Percentiles rank a stretch among this genome's conserved stretches.
phyloP scores from a whole-genome alignment of 2,888 invertebrate species.

The Shargacucullia verbasci region DNA sequence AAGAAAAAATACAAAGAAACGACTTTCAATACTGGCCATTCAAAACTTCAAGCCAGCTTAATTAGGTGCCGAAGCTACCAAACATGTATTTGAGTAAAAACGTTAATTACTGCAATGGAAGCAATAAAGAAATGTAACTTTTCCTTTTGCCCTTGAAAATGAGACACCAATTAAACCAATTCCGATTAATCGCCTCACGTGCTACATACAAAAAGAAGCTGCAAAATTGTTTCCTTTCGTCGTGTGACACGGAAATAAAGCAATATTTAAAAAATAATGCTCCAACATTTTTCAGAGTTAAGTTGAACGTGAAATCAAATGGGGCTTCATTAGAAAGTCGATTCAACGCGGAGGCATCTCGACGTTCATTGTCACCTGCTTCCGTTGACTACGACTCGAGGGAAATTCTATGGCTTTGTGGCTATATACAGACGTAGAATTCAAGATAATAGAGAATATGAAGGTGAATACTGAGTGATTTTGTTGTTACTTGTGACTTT shows the following conservation, averaged over 20 bases:
- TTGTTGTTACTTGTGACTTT: slow-evolving; percentile 8
- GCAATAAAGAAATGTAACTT: not conserved
- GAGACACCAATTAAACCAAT: slow-evolving; percentile 11
- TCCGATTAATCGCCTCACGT: slow-evolving; percentile 5
- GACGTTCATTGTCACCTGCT: slow-evolving; percentile 53
- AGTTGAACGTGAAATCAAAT: slow-evolving; percentile 53
- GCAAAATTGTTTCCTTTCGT: not conserved
- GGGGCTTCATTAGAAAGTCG: slow-evolving; percentile 53
- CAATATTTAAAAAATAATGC: slow-evolving; percentile 12
- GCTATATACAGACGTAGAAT: slow-evolving; percentile 25
- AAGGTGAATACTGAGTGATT: slow-evolving; percentile 25
- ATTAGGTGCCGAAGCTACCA: no score
- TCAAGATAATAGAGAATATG: slow-evolving; percentile 37
- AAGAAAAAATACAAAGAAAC: no score
- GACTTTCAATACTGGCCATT: no score
- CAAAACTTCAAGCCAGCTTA: no score
- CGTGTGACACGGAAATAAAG: slow-evolving; percentile 8
- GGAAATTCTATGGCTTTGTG: slow-evolving; percentile 39
- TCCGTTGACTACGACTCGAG: slow-evolving; percentile 43
- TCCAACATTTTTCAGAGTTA: slow-evolving; percentile 16
- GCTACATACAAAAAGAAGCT: not conserved
- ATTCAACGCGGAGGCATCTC: slow-evolving; percentile 43
- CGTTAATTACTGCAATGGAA: not conserved
- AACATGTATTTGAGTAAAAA: no score
- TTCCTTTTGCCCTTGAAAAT: not conserved